phyloP scores from a whole-genome alignment of 2,797 vertebrate genomes.

The Psittacula echo region DNA sequence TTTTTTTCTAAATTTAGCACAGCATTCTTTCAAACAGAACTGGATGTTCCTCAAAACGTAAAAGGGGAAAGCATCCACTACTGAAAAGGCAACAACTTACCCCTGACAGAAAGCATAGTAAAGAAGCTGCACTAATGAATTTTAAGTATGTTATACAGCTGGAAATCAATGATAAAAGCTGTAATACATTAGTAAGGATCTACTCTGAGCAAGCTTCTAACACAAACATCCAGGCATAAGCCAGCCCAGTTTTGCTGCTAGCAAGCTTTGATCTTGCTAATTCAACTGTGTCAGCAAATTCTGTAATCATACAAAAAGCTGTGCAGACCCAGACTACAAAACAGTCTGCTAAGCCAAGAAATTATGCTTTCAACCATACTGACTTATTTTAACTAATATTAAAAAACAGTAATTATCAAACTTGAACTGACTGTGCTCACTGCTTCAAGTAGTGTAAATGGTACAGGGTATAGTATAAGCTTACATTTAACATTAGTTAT shows the following conservation, averaged over 20 bases:
- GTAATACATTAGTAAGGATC: background rate
- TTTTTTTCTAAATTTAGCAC: background rate
- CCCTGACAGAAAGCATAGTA: background rate
- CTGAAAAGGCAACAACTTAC: background rate
- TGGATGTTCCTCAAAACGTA: background rate
- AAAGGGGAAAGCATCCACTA: background rate
- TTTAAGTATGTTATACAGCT: background rate
- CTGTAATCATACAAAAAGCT: constrained; percentile 31
- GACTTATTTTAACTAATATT: background rate
- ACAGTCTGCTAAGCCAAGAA: background rate
- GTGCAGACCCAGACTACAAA: background rate
- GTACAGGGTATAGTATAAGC: background rate
- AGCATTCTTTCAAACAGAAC: background rate
- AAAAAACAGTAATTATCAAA: background rate
- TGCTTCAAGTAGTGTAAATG: background rate
- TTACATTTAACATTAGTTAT: background rate
- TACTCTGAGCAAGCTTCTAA: background rate
- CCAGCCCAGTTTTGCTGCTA: constrained; percentile 11
- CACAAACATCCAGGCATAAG: background rate
- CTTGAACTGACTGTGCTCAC: background rate
- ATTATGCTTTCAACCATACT: background rate
- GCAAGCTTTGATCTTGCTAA: constrained; percentile 30
- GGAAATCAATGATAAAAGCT: constrained; percentile 4
- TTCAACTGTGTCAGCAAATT: constrained; percentile 41
- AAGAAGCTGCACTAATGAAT: background rate